Evolutionary conservation across 2,888 invertebrate genomes (phyloP).

Genomic region (Drosophila anomalata): DNA sequence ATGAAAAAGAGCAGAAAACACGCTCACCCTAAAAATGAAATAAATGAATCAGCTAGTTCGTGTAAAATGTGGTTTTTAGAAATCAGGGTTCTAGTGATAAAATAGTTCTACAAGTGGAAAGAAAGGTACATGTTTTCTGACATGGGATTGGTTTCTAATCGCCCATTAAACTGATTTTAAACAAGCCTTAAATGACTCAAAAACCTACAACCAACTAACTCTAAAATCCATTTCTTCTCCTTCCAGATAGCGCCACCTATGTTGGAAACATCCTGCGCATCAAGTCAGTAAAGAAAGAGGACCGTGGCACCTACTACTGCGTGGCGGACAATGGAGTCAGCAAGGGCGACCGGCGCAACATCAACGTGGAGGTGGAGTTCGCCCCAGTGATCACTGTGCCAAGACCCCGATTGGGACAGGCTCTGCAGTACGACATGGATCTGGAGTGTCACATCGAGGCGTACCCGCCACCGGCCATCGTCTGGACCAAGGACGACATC

Average conservation of each 20-base stretch:
- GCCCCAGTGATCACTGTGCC: constrained; percentile 94
- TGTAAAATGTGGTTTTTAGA: neutral
- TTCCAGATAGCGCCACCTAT: constrained; percentile 84
- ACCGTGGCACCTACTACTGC: constrained; percentile 96
- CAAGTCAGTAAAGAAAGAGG: constrained; percentile 91
- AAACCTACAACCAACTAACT: neutral
- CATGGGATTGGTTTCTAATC: too few relatives aligned
- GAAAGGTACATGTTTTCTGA: too few relatives aligned
- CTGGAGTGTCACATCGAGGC: constrained; percentile 97
- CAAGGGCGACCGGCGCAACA: constrained; percentile 92
- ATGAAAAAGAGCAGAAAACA: neutral
- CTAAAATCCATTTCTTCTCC: neutral
- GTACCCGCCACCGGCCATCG: constrained; percentile 96
- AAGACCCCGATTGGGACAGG: constrained; percentile 92
- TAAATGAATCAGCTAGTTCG: neutral
- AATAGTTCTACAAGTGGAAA: neutral
- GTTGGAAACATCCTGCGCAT: constrained; percentile 93
- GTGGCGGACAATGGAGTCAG: constrained; percentile 96
- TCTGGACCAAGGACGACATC: constrained; percentile 94
- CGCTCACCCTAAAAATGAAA: neutral
- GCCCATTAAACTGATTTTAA: too few relatives aligned
- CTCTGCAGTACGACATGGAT: constrained; percentile 96
- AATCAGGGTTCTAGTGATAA: neutral
- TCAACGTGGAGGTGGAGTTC: constrained; percentile 95
- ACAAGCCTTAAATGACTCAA: too few relatives aligned